Evolutionary conservation across 2,797 vertebrate species (phyloP).

Genomic region (Anabas testudineus): DNA sequence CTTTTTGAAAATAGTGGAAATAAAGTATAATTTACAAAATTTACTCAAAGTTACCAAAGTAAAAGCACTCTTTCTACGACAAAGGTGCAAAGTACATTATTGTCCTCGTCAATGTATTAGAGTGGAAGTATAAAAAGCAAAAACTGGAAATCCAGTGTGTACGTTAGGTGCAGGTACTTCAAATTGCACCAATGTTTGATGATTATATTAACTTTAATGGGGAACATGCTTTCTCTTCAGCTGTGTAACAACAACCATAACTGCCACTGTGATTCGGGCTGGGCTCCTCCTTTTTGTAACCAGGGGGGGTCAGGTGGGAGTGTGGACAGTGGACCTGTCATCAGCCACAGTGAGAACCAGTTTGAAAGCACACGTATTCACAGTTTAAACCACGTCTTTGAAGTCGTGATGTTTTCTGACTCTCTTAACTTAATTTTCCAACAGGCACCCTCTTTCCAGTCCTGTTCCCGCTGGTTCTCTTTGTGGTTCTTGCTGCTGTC

Average conservation of each 20-base stretch:
- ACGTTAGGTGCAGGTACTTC: too few species aligned
- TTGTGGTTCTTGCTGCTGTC: conserved; percentile 64
- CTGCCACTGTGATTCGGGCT: conserved; percentile 93
- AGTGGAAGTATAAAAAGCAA: too few species aligned
- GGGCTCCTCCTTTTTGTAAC: conserved; percentile 92
- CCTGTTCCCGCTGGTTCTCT: conserved; percentile 67
- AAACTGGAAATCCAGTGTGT: too few species aligned
- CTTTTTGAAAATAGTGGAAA: not conserved
- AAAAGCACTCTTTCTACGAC: not conserved
- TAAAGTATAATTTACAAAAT: not conserved
- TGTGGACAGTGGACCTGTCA: conserved; percentile 91
- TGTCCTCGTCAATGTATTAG: too few species aligned
- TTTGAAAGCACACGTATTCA: not conserved
- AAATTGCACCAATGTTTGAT: too few species aligned
- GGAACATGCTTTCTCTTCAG: conserved; percentile 53
- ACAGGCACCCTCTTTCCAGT: conserved; percentile 70
- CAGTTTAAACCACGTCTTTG: not conserved
- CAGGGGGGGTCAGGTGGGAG: conserved; percentile 91
- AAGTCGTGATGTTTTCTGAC: not conserved
- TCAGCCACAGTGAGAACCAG: conserved; percentile 79
- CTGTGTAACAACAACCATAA: conserved; percentile 91
- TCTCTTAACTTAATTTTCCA: conserved; percentile 1
- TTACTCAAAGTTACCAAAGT: too few species aligned
- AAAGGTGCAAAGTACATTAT: too few species aligned
- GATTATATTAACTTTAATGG: not conserved